These are phyloP conservation scores for Meleagris gallopavo DNA, from an alignment of 2,113 vertebrate genomes.

Conservation along the genomic window DNA sequence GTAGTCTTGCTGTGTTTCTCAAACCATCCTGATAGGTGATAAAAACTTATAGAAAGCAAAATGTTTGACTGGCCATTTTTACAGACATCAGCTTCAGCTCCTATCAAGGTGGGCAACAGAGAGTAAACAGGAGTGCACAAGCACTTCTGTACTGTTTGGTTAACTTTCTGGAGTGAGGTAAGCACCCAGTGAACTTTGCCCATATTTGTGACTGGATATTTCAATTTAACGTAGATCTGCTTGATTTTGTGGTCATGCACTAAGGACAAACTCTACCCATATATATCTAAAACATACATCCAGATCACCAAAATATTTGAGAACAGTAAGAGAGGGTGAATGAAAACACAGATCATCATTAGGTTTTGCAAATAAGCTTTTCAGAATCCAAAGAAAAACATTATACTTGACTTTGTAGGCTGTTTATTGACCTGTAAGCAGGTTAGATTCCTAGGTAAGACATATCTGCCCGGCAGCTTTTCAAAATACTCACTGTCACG, in stretches of 20 bases:
- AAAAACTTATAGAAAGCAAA: neutral
- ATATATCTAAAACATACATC: neutral
- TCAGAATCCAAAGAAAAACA: neutral
- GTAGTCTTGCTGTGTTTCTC: neutral
- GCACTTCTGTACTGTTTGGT: neutral
- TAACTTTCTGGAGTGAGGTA: neutral
- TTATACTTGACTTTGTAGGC: neutral
- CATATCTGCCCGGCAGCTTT: neutral
- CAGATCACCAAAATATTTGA: neutral
- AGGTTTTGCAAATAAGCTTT: neutral
- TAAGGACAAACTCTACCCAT: neutral
- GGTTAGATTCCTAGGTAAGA: neutral
- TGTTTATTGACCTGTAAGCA: neutral
- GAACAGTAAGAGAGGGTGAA: neutral
- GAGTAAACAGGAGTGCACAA: neutral
- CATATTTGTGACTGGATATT: neutral
- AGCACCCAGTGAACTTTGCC: slow-evolving; percentile 46
- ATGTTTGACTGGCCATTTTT: neutral
- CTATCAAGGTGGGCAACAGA: neutral
- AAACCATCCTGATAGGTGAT: neutral
- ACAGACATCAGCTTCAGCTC: neutral
- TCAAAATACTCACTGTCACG: neutral
- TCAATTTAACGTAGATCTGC: neutral
- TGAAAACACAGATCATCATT: neutral
- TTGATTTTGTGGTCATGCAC: neutral